Base-by-base conservation (phyloP, 2,113 vertebrate genomes). In the Lycocorax pyrrhopterus region DNA sequence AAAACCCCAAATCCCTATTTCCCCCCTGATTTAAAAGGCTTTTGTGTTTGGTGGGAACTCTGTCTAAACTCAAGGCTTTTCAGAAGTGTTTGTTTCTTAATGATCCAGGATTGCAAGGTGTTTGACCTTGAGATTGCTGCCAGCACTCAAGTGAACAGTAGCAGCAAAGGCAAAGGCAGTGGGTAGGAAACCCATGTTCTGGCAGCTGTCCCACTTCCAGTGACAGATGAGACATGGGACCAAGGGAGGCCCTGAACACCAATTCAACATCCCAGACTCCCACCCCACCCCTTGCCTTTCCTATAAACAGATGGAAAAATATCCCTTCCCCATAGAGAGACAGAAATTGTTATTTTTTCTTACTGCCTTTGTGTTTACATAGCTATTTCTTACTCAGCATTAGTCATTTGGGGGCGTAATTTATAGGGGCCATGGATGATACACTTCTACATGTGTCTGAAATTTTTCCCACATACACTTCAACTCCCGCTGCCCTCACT, bases 31-130 rank as follows among this genome's bases (percentile, higher is more conserved):
- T 93, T 89, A 33, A 92, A 86, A 84, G 71, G 84, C 91, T 93
- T 96, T 96, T 95, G 93, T 95, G 84, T 94, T 91, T 52, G 96
- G 84, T 97, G 96, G 91, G 96, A 97, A 94, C 91, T 60, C 76
- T 71, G 23, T 90, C 46, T 90, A 63, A 94, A 77, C 60, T 84
- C 30, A 0, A 41, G 73, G 84, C 84, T 94, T 85, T 76, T 77
- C 69, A 85, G 52, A 75, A 78, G 59, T 69, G 87, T 89, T 89
- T 95, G 67, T 87, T 93, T 95, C 55, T 71, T 80, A 76, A 37
- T 89, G 91, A 84, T 69, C 26, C 0, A 6, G 81, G 77, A 33
- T 94, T 69, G 49, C 11, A 26, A 73, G 83, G 90, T 4, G 25
- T 76, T 84, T 86, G 88, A 92, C 80, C 69, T 90, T 7, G 3